These are phyloP conservation scores for Gnathochromis pfefferi DNA, from an alignment of 2,113 vertebrate genomes.

Conservation along the genomic window DNA sequence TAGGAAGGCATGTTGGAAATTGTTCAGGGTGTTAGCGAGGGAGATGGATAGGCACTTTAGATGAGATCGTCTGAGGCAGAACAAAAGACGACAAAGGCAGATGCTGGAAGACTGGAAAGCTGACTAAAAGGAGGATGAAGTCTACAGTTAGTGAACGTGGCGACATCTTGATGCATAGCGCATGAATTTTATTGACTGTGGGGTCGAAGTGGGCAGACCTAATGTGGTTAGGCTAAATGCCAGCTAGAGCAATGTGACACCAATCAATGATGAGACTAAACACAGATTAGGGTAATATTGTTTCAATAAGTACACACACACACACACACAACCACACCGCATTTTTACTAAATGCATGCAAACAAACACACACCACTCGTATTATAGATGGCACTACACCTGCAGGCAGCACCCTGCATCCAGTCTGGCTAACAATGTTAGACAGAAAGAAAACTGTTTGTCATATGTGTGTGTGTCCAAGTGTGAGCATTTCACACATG, in stretches of 20 bases:
- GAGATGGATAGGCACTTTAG: not conserved
- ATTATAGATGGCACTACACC: not conserved
- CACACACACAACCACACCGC: not conserved
- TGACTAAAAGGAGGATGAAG: not conserved
- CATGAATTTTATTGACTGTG: slow-evolving; percentile 19
- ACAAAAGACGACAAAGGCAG: not conserved
- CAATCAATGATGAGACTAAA: slow-evolving; percentile 9
- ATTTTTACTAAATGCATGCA: not conserved
- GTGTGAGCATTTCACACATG: not conserved
- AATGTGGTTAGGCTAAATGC: slow-evolving; percentile 21
- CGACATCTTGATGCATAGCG: not conserved
- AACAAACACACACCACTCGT: not conserved
- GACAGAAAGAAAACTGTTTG: not conserved
- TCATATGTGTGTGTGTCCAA: not conserved
- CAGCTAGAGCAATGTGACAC: not conserved
- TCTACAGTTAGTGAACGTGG: not conserved
- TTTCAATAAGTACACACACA: not conserved
- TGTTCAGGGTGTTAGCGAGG: not conserved
- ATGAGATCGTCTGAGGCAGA: not conserved
- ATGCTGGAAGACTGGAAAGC: not conserved
- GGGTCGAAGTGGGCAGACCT: not conserved
- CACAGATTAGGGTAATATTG: not conserved
- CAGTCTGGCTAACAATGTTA: slow-evolving; percentile 8
- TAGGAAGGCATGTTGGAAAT: not conserved
- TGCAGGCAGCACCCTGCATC: not conserved